Percentiles rank a stretch among this genome's conserved stretches.
Conservation (phyloP, 2,888 invertebrate genomes). For the Apotomis betuletana region DNA sequence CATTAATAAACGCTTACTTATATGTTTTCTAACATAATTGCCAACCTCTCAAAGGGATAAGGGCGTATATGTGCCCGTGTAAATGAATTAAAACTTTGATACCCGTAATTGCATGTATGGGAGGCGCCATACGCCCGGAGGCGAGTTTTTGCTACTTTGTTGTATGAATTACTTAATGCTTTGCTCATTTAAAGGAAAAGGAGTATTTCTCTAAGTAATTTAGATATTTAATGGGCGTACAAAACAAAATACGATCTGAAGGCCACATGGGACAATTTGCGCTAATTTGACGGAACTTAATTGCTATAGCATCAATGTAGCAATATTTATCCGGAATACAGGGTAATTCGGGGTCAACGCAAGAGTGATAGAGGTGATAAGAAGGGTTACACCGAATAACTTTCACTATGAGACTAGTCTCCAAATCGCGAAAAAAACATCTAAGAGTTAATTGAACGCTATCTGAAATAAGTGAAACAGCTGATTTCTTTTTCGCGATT, state of each 20-base stretch:
- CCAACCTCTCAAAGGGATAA: conserved; percentile 4
- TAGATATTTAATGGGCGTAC: neutral
- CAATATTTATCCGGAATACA: too few relatives aligned
- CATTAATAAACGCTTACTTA: conserved; percentile 18
- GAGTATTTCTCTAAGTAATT: neutral
- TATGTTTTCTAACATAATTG: conserved; percentile 30
- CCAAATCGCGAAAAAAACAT: too few relatives aligned
- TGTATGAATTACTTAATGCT: neutral
- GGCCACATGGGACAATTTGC: neutral
- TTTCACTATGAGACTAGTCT: too few relatives aligned
- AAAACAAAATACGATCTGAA: neutral
- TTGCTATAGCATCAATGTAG: too few relatives aligned
- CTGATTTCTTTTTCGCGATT: too few relatives aligned
- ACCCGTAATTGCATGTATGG: conserved; percentile 25
- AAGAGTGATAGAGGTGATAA: too few relatives aligned
- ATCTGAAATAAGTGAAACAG: too few relatives aligned
- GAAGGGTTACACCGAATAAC: too few relatives aligned
- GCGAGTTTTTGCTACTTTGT: conserved; percentile 12
- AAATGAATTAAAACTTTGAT: conserved; percentile 36
- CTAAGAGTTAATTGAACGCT: too few relatives aligned
- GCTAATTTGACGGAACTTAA: too few relatives aligned
- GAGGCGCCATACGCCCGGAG: neutral
- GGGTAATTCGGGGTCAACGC: too few relatives aligned
- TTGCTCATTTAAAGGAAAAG: neutral
- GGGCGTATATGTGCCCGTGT: conserved; percentile 6